A percentile compares a stretch with the other conserved stretches of the same genome.
These are phyloP conservation scores for Drepana falcataria DNA, from an alignment of 2,888 invertebrate species.

Conservation along the genomic window DNA sequence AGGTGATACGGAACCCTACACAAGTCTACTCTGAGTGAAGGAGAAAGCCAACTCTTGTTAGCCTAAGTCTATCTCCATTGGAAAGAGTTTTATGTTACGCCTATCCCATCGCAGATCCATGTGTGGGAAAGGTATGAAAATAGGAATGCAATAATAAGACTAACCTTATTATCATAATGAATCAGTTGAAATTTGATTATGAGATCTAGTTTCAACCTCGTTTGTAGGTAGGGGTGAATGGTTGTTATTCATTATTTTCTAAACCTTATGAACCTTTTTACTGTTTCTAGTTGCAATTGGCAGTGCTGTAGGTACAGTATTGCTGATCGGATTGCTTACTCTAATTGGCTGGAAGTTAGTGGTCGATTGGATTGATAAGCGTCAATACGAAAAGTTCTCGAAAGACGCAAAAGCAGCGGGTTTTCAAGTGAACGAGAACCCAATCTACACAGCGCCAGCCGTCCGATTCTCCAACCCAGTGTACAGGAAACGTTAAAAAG, in stretches of 20 bases:
- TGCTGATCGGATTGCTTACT: slow-evolving; percentile 56
- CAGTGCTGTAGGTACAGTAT: slow-evolving; percentile 40
- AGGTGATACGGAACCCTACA: too few species aligned
- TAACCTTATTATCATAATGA: too few species aligned
- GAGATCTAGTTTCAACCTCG: too few species aligned
- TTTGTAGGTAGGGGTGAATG: not conserved
- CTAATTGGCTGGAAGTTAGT: slow-evolving; percentile 54
- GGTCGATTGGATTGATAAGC: slow-evolving; percentile 48
- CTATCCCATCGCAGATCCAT: too few species aligned
- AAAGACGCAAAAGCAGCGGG: slow-evolving; percentile 37
- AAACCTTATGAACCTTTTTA: not conserved
- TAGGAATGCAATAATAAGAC: too few species aligned
- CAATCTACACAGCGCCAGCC: slow-evolving; percentile 38
- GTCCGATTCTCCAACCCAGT: slow-evolving; percentile 43
- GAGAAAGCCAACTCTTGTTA: too few species aligned
- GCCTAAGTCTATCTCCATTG: too few species aligned
- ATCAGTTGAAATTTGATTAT: too few species aligned
- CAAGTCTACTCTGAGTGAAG: too few species aligned
- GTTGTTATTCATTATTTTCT: slow-evolving; percentile 1
- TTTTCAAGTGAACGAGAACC: slow-evolving; percentile 38
- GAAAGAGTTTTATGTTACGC: too few species aligned
- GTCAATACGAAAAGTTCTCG: slow-evolving; percentile 50
- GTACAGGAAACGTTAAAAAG: slow-evolving; percentile 12
- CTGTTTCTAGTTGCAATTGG: slow-evolving; percentile 43
- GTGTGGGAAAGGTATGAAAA: too few species aligned